Base-by-base conservation (phyloP, 2,888 invertebrate species). In the Acleris literana region DNA sequence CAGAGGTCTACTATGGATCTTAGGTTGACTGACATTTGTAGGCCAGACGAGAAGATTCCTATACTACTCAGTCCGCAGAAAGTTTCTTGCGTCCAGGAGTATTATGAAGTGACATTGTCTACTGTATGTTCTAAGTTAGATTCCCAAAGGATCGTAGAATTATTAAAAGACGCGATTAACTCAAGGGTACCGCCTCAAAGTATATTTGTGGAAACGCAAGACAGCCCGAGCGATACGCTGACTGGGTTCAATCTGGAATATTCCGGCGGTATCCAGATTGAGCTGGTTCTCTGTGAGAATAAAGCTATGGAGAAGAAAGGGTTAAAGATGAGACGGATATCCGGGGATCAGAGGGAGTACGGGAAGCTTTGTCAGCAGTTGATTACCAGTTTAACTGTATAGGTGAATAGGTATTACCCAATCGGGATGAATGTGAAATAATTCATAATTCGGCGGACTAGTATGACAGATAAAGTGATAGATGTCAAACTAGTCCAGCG, bases 291-390 rank as follows among this genome's bases (percentile, higher is more conserved):
- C 11, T 96, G 95, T 77, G 95, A 96, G 76, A 95, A 96, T 71
- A 94, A 95, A 76, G 90, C 93, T 49, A 93, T 95, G 79, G 95
- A 96, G 78, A 95, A 94, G 58, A 97, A 97, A 75, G 97, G 97
- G 7, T 93, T 97, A 75, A 97, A 97, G 76, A 94, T 98, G 95
- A 91, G 97, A 63, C 92, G 97, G 79, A 97, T 98, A 76, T 97
- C 97, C 0, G 97, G 97, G 5, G 97, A 98, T 86, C 97, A 97
- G 85, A 93, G 96, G 74, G 97, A 97, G 81, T 97, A 97, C 81
- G 97, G 96, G 70, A 96, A 97, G 84, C 93, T 97, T 49, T 97
- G 97, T 85, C 96, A 97, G 82, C 97, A 97, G 87, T 88, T 98
- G 76, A 97, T 97, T 68, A 96, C 96, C 58, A 97, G 97, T 82